Base-by-base conservation (phyloP, 2,888 invertebrate genomes). In the Plebejus argus region DNA sequence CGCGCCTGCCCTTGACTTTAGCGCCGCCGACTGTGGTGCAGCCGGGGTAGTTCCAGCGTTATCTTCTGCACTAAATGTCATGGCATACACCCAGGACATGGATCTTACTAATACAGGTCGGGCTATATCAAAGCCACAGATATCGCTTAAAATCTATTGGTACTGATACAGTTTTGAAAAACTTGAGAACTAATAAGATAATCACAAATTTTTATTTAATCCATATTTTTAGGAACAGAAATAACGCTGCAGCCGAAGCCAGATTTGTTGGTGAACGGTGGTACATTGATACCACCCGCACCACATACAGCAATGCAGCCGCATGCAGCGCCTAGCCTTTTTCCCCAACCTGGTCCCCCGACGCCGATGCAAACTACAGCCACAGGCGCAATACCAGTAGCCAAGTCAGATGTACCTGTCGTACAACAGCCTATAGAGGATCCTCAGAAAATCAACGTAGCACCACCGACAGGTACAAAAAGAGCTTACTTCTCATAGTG, bases 81-180 rank as follows among this genome's bases (percentile, higher is more conserved):
- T 98, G 95, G 96, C 97, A 0, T 97, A 97, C 89, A 96, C 97
- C 12, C 96, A 96, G 82, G 97, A 98, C 86, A 91, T 97, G 78
- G 96, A 96, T 81, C 87, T 96, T 3, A 85, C 85, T 0, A 82
- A 83, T 53, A 83, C 83, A 70, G 87, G 89, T 88, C 79, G 81
- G 78, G 45, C 35, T 77, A 33, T 10, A 23, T 58, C 53, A 53
- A 53, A 53, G 15, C 15, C 18, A 58, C 8, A 58, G 6, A 58
- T 23, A 79, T 74, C 70, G 6, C 56, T 56, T 33, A 8, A 39
- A 6, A 53, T 53, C 6, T 23, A 53, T 15, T 53, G 18, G 15
- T 18, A 18, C 53, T 53, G 18, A 53, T 53, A 18, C 53, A 15
- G 53, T 53, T 53, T 49, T 18, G 15, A 12, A 45, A 10, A 45